Evolutionary conservation across 2,113 vertebrate species (phyloP), one percentile per base, ranked within the genome.

Genomic region (Scomber scombrus): DNA sequence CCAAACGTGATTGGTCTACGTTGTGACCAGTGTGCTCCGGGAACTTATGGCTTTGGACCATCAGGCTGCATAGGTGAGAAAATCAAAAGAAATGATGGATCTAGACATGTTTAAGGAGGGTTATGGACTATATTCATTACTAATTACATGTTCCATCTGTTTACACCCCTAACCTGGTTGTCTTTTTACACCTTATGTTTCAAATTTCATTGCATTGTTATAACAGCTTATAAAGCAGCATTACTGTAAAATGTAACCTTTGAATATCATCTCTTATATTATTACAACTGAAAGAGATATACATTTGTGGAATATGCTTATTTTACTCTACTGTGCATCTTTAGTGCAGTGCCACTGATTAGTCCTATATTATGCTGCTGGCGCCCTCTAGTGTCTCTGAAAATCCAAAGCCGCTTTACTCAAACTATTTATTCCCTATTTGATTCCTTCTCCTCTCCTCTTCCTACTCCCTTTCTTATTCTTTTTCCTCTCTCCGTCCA

Each of bases 1-100:
- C 90, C 96, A 62, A 96, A 95, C 0, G 94, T 99, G 68, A 86
- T 95, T 61, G 97, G 97, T 5, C 95, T 92, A 2, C 95, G 94
- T 78, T 99, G 98, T 86, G 93, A 98, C 40, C 91, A 82, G 80
- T 99, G 98, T 77, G 95, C 93, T 57, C 95, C 96, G 0, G 98
- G 97, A 74, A 97, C 96, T 45, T 98, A 96, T 0, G 96, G 97
- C 74, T 99, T 99, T 13, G 97, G 97, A 31, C 96, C 97, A 0
- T 31, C 88, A 0, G 97, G 98, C 11, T 99, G 98, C 92, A 94
- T 94, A 93, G 79, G 98, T 99, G 82, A 94, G 95, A 77, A 63
- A 15, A 16, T 57, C 18, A 14, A 8, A 43, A 19, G n/a, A 51
- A 16, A 50, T 7, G 46, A 40, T n/a, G 23, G 40, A 62, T 29